Evolutionary conservation across 2,113 vertebrate species (phyloP).

Genomic region (Orycteropus afer): DNA sequence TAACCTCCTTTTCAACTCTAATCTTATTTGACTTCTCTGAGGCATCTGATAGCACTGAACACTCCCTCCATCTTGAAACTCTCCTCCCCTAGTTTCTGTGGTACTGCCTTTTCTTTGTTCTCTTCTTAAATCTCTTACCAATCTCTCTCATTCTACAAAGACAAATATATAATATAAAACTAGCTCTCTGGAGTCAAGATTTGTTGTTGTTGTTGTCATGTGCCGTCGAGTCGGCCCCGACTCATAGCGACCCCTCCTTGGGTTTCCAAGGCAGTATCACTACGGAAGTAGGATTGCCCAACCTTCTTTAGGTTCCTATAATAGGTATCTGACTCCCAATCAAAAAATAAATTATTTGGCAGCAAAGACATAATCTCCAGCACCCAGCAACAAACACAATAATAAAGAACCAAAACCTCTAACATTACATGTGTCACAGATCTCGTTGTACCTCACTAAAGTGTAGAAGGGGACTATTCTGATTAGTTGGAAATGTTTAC

Average conservation of each 20-base stretch:
- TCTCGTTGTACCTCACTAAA: neutral
- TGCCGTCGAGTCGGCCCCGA: no score
- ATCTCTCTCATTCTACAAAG: neutral
- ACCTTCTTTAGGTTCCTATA: neutral
- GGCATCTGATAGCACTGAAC: neutral
- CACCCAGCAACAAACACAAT: constrained; percentile 30
- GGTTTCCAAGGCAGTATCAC: no score
- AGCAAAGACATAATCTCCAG: constrained; percentile 21
- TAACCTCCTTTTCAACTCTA: neutral
- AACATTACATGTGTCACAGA: neutral
- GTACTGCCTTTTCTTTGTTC: neutral
- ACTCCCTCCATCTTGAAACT: neutral
- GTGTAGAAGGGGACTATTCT: neutral
- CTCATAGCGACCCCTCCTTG: no score
- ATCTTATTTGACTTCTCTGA: neutral
- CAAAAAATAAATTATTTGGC: neutral
- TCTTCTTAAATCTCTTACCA: constrained; percentile 1
- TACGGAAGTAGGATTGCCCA: no score
- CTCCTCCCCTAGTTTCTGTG: neutral
- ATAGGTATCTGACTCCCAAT: neutral
- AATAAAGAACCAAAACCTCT: neutral
- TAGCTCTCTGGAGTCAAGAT: neutral
- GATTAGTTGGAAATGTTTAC: constrained; percentile 4
- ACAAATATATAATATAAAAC: constrained; percentile 18
- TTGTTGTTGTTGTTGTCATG: no score